Evolutionary conservation across 2,797 vertebrate genomes (phyloP), one percentile per base, ranked within the genome.

Genomic region (Sebastes matsubarae): DNA sequence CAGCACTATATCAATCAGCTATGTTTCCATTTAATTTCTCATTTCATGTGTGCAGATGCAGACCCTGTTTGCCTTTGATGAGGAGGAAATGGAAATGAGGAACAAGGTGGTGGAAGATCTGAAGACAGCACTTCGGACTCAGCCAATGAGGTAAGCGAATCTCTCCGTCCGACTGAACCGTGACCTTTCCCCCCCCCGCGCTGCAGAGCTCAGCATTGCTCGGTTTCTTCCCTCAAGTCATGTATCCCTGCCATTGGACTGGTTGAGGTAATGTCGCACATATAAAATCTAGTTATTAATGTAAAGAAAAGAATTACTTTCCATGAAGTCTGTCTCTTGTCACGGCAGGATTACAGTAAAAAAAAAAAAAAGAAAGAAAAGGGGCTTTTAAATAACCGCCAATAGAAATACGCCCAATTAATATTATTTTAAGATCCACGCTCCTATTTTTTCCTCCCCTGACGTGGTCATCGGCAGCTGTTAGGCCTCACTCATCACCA

Each of bases 51-150:
- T 89, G 38, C 93, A 99, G 98, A 99, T 99, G 97, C 98, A 99
- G 95, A 98, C 97, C 30, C 91, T 99, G 69, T 99, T 98, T 60
- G 96, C 96, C 18, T 98, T 98, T 4, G 98, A 99, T 55, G 98
- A 99, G 86, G 98, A 99, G 91, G 98, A 99, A 95, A 99, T 97
- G 84, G 97, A 98, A 92, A 97, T 97, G 96, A 97, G 98, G 94
- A 98, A 98, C 94, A 98, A 99, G 93, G 96, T 98, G 61, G 98
- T 99, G 87, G 98, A 99, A 92, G 98, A 98, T 94, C 94, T 99
- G 88, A 99, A 99, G 95, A 99, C 98, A 18, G 98, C 98, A 6
- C 96, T 99, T 61, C 96, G 98, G 67, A 99, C 98, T 75, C 98
- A 99, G 78, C 98, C 98, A 55, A 99, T 99, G 98, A 99, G 98